Base-by-base conservation (phyloP, 2,113 vertebrate species). In the Thunnus thynnus region DNA sequence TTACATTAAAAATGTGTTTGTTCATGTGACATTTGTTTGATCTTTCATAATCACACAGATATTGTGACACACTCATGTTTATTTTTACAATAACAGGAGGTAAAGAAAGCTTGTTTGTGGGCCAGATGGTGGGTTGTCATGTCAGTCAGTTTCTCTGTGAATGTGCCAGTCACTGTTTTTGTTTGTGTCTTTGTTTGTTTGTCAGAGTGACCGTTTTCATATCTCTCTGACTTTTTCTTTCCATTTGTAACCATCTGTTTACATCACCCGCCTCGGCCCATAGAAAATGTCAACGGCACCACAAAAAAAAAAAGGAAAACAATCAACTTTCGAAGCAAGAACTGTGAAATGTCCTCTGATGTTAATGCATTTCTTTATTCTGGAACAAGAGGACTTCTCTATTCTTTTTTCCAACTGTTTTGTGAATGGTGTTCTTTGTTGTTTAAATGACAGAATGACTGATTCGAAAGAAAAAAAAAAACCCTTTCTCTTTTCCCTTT, bases 201-300 rank as follows among this genome's bases (percentile, higher is more conserved):
- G 69, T 41, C 48, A 46, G 68, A 66, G 50, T 44, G 77, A 22
- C 52, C 20, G 36, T 65, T 73, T 72, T 67, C 47, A 68, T 60
- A 50, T 69, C 51, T 47, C 0, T 68, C 55, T 52, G 75, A 58
- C 36, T 69, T 57, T 72, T 16, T 47, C 72, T 8, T 5, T 80
- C 27, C 30, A 25, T 82, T 67, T 72, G 12, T 25, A 73, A 55
- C 54, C 44, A 48, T 58, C 52, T 67, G 76, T 84, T 76, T 41
- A 11, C 52, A 57, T 62, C 79, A 32, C 3, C 73, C 5, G 17
- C 58, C 57, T 75, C 55, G 0, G 36, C 16, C 44, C 12, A 14
- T 2, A 36, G 65, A 61, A 91, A 91, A 89, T 89, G 83, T 87
- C 84, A 86, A 3, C 2, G 2, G 25, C 17, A 2, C 2, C 48